Evolutionary conservation across 2,797 vertebrate species (phyloP).

Genomic region (Alauda arvensis): DNA sequence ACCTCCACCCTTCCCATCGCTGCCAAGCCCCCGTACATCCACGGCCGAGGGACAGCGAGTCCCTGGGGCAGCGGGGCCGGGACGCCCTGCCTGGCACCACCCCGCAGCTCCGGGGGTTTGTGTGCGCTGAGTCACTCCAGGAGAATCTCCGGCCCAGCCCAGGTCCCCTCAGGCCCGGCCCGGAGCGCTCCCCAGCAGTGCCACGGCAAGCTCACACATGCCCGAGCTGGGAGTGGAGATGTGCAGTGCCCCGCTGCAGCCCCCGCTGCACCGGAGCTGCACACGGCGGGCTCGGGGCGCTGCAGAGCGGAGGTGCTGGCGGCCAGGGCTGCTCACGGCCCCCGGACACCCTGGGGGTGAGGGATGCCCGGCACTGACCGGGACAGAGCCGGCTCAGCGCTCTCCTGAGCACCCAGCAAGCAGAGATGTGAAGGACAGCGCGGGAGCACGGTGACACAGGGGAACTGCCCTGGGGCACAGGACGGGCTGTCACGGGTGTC

Average conservation of each 20-base stretch:
- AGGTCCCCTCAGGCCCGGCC: accelerated
- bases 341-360: neutral
- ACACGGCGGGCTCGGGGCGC: too few species aligned
- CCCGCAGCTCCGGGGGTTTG: accelerated
- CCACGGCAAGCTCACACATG: accelerated
- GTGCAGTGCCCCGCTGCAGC: neutral
- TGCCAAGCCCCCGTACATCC: accelerated
- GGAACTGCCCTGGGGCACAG: neutral
- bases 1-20: neutral
- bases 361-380: accelerated
- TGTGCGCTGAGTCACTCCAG: neutral
- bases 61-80: accelerated
- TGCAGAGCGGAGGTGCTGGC: accelerated
- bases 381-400: neutral
- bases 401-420: accelerated
- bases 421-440: neutral
- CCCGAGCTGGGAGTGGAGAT: neutral
- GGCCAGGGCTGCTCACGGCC: accelerated
- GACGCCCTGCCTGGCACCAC: accelerated
- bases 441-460: accelerated
- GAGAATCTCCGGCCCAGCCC: neutral
- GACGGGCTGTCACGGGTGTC: neutral
- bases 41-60: accelerated
- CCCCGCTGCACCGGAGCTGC: neutral
- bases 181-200: accelerated